Percentiles rank a stretch among this genome's conserved stretches.
Conservation (phyloP, 92 coral and sea anemone genomes). For the Parazoanthus atlanticus region DNA sequence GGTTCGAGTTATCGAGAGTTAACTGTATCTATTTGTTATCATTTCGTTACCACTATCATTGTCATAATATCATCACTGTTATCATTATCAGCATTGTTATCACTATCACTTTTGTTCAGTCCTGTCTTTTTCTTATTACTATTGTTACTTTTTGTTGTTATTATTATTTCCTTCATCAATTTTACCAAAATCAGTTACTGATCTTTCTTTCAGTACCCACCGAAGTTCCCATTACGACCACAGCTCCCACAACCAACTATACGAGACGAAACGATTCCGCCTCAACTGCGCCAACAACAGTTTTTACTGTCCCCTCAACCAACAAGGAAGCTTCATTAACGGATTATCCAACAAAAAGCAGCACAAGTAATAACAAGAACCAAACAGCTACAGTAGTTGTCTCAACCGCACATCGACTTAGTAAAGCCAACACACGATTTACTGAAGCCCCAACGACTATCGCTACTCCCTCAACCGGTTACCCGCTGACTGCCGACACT, state of each 20-base stretch:
- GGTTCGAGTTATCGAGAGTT: too few relatives aligned
- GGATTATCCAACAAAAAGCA: neutral
- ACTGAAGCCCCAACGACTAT: neutral
- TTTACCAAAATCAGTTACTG: neutral
- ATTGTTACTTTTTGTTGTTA: neutral
- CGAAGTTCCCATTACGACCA: neutral
- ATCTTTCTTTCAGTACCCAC: slow-evolving; percentile 1
- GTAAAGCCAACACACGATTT: neutral
- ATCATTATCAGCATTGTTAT: too few relatives aligned
- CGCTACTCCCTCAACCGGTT: neutral
- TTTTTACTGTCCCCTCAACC: neutral
- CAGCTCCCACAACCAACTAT: neutral
- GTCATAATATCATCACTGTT: too few relatives aligned
- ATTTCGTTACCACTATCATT: too few relatives aligned
- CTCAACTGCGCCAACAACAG: neutral
- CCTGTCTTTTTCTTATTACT: too few relatives aligned
- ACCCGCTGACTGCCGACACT: slow-evolving; percentile 3
- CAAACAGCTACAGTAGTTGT: neutral
- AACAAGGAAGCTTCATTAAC: neutral
- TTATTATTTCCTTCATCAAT: neutral
- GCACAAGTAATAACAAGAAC: neutral
- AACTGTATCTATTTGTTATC: too few relatives aligned
- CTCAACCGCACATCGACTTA: neutral
- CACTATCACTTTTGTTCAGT: too few relatives aligned
- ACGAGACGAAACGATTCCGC: neutral